Evolutionary conservation across 2,113 vertebrate species (phyloP).

Genomic region (Xenopus laevis): DNA sequence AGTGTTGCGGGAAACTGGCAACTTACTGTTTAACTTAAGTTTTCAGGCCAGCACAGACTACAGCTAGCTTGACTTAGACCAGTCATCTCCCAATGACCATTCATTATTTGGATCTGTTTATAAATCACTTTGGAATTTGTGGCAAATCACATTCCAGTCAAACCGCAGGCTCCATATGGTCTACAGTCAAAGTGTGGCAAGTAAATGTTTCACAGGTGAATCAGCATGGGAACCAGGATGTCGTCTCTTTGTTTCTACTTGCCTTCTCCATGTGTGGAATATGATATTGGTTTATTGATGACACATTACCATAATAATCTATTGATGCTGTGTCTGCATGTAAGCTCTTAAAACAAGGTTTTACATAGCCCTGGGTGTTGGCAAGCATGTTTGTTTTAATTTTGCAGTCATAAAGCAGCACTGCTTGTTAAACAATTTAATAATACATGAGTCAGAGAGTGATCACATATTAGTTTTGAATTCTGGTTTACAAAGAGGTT

Average conservation of each 20-base stretch:
- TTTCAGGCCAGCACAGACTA: conserved; percentile 17
- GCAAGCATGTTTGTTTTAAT: no score
- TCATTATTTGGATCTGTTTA: conserved; percentile 60
- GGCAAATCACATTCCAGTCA: conserved; percentile 62
- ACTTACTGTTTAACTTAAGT: conserved; percentile 2
- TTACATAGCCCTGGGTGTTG: not conserved
- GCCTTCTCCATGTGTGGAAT: not conserved
- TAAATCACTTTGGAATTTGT: conserved; percentile 58
- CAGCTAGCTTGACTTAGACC: conserved; percentile 17
- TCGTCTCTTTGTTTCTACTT: conserved; percentile 52
- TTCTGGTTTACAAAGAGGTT: no score
- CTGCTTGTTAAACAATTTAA: no score
- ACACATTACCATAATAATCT: no score
- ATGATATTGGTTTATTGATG: not conserved
- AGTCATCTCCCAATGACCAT: conserved; percentile 48
- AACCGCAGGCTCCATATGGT: conserved; percentile 68
- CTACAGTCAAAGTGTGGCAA: conserved; percentile 51
- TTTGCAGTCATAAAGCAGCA: no score
- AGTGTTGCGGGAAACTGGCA: not conserved
- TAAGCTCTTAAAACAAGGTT: not conserved
- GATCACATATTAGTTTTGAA: no score
- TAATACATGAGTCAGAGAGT: no score
- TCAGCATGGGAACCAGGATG: conserved; percentile 56
- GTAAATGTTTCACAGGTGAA: conserved; percentile 63
- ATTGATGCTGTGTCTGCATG: not conserved